These are phyloP conservation scores for Urosaurus nigricauda DNA, from an alignment of 2,797 vertebrate genomes.

Conservation along the genomic window DNA sequence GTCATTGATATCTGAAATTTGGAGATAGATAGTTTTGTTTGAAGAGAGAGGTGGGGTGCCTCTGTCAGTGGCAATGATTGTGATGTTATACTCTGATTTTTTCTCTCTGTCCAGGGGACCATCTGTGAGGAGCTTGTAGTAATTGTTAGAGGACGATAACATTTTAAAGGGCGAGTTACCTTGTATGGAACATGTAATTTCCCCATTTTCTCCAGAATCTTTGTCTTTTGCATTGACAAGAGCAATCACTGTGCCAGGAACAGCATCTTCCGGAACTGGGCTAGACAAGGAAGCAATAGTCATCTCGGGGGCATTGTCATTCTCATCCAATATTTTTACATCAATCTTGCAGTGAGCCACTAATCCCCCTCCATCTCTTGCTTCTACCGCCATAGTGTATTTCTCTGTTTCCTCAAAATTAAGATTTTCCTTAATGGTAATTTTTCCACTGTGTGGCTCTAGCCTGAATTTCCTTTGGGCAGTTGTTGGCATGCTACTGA, in stretches of 20 bases:
- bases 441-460: conserved; percentile 63
- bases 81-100: neutral
- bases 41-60: conserved; percentile 66
- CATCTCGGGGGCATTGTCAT: conserved; percentile 82
- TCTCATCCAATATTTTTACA: conserved; percentile 79
- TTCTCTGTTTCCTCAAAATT: conserved; percentile 60
- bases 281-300: conserved; percentile 79
- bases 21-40: conserved; percentile 60
- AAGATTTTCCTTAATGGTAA: conserved; percentile 57
- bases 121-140: conserved; percentile 35
- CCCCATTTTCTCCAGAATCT: conserved; percentile 77
- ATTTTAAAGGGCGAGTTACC: conserved; percentile 59
- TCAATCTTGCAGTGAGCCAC: conserved; percentile 72
- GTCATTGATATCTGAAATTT: conserved; percentile 87
- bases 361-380: conserved; percentile 76
- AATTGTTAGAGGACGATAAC: conserved; percentile 54
- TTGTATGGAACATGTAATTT: conserved; percentile 62
- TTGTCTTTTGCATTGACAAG: conserved; percentile 80
- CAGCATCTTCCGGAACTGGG: conserved; percentile 73
- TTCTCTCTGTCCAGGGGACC: neutral
- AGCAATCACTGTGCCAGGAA: conserved; percentile 59
- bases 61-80: conserved; percentile 69
- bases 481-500: conserved; percentile 59
- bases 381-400: conserved; percentile 77
- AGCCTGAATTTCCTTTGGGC: conserved; percentile 66